A percentile compares a stretch with the other conserved stretches of the same genome.
Evolutionary conservation across 2,797 vertebrate genomes (phyloP).

Genomic region (Tympanoctomys barrerae): DNA sequence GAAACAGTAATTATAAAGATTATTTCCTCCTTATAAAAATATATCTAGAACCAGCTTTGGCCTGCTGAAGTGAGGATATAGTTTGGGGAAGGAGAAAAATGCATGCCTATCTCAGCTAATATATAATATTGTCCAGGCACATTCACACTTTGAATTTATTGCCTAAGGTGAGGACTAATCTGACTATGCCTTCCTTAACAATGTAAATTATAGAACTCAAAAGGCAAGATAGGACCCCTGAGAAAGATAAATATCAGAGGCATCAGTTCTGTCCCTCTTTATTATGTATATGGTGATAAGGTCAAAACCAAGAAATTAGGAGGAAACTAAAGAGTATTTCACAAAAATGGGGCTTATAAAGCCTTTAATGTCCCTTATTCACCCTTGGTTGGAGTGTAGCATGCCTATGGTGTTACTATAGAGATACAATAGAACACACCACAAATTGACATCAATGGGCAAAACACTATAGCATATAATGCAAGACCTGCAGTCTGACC

Average conservation of each 20-base stretch:
- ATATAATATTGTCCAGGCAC: background rate
- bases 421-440: background rate
- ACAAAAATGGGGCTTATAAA: conserved; percentile 12
- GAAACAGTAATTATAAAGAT: conserved; percentile 9
- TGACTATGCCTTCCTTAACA: background rate
- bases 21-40: background rate
- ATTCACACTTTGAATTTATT: conserved; percentile 21
- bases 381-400: background rate
- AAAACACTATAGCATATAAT: too few relatives aligned
- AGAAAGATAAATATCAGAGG: conserved; percentile 54
- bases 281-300: conserved; percentile 29
- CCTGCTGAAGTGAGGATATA: background rate
- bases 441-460: too few relatives aligned
- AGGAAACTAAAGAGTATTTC: background rate
- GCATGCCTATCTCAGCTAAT: background rate
- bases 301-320: conserved; percentile 41
- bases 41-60: background rate
- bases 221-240: background rate
- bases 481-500: too few relatives aligned
- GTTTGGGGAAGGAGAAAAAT: background rate
- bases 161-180: conserved; percentile 10
- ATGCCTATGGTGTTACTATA: background rate
- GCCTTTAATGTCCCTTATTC: background rate
- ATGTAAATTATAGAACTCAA: conserved; percentile 52
- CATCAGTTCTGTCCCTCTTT: background rate